Percentiles rank a stretch among this genome's conserved stretches.
phyloP scores from a whole-genome alignment of 2,888 invertebrate species.

The Cantharis rufa region DNA sequence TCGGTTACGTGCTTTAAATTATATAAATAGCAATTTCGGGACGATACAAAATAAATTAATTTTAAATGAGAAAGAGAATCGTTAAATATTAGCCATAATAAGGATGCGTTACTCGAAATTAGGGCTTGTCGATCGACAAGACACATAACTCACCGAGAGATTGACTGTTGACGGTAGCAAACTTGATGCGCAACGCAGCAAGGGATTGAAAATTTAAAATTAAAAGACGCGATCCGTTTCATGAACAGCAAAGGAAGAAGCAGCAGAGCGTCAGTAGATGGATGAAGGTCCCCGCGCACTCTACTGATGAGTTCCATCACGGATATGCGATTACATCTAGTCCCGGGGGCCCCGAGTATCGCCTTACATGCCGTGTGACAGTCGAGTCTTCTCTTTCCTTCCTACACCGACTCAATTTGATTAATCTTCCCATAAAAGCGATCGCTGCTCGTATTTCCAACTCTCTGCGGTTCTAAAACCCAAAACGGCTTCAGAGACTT shows the following conservation, averaged over 20 bases:
- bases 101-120: constrained; percentile 19
- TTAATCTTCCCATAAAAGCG: constrained; percentile 50
- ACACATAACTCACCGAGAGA: constrained; percentile 16
- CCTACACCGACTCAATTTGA: constrained; percentile 46
- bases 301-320: constrained; percentile 50
- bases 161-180: constrained; percentile 22
- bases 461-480: constrained; percentile 30
- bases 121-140: constrained; percentile 23
- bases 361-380: constrained; percentile 50
- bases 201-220: constrained; percentile 37
- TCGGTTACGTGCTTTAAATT: constrained; percentile 3
- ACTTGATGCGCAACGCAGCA: constrained; percentile 18
- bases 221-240: constrained; percentile 37
- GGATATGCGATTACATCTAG: constrained; percentile 48
- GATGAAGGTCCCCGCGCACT: constrained; percentile 43
- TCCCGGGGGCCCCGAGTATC: constrained; percentile 46
- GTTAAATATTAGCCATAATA: constrained; percentile 6
- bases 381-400: constrained; percentile 38
- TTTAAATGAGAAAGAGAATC: background rate
- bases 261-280: constrained; percentile 27
- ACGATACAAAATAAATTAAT: background rate
- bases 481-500: constrained; percentile 20
- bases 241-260: constrained; percentile 22
- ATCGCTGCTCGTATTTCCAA: constrained; percentile 40
- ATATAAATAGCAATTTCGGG: background rate